These are phyloP conservation scores for Micrasema minimum DNA, from an alignment of 1,140 invertebrate species.

Conservation along the genomic window DNA sequence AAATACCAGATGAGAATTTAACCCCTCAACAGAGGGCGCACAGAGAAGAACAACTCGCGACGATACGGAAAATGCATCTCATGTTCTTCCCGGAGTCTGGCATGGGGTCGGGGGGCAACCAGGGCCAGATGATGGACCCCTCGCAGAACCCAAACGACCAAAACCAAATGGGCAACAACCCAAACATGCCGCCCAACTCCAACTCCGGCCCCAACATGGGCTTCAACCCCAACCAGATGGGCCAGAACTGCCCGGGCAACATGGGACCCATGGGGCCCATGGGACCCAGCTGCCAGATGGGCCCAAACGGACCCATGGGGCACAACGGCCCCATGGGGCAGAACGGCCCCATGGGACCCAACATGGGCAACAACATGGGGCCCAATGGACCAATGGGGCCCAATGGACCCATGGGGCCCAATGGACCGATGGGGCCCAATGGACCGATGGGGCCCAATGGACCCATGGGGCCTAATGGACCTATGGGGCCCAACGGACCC, in stretches of 20 bases:
- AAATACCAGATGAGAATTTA: constrained; percentile 95
- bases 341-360: constrained; percentile 57
- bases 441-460: constrained; percentile 62
- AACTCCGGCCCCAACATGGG: constrained; percentile 60
- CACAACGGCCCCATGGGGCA: constrained; percentile 57
- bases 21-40: constrained; percentile 96
- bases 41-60: constrained; percentile 91
- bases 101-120: constrained; percentile 60
- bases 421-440: constrained; percentile 63
- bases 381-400: constrained; percentile 57
- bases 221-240: constrained; percentile 58
- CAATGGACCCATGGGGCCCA: constrained; percentile 63
- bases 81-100: constrained; percentile 87
- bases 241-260: constrained; percentile 56
- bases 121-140: constrained; percentile 56
- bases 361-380: constrained; percentile 58
- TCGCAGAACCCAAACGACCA: constrained; percentile 50
- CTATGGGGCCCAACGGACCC: constrained; percentile 66
- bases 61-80: constrained; percentile 91
- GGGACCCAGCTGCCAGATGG: constrained; percentile 42
- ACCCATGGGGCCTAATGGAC: constrained; percentile 58
- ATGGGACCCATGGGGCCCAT: constrained; percentile 47
- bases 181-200: constrained; percentile 61
- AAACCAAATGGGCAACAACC: constrained; percentile 45
- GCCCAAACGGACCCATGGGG: constrained; percentile 56